A percentile compares a stretch with the other conserved stretches of the same genome.
phyloP scores from a whole-genome alignment of 2,888 invertebrate genomes.

The Lasius platythorax region DNA sequence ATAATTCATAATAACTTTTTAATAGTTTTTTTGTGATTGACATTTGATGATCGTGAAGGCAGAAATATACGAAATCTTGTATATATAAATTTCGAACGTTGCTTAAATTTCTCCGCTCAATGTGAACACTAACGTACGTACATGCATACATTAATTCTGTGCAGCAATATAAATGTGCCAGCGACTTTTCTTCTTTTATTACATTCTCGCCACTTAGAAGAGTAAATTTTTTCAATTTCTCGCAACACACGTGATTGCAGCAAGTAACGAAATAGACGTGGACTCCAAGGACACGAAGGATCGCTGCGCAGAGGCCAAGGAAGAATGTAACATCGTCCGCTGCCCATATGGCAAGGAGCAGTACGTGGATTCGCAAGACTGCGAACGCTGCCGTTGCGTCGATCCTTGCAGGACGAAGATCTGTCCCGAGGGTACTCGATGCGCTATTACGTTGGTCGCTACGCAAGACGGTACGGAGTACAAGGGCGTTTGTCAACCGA shows the following conservation, averaged over 20 bases:
- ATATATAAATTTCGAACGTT: neutral
- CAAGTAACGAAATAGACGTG: slow-evolving; percentile 85
- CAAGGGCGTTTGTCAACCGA: slow-evolving; percentile 89
- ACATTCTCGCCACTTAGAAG: neutral
- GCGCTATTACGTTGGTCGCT: slow-evolving; percentile 87
- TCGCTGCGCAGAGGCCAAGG: slow-evolving; percentile 88
- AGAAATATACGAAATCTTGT: neutral
- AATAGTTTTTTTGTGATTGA: neutral
- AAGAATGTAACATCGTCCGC: slow-evolving; percentile 89
- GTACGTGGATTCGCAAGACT: slow-evolving; percentile 88
- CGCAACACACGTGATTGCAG: slow-evolving; percentile 57
- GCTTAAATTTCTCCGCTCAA: slow-evolving; percentile 15
- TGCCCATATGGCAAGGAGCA: slow-evolving; percentile 92
- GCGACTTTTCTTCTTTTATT: slow-evolving; percentile 1
- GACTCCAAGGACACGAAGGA: slow-evolving; percentile 83
- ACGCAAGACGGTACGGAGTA: slow-evolving; percentile 86
- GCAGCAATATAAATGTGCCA: slow-evolving; percentile 2
- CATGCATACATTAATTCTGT: neutral
- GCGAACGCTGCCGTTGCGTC: slow-evolving; percentile 91
- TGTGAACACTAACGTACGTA: neutral
- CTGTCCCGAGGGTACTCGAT: slow-evolving; percentile 90
- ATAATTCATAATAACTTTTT: neutral
- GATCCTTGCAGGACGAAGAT: slow-evolving; percentile 90
- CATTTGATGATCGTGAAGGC: neutral
- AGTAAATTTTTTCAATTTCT: neutral